Percentiles rank a stretch among this genome's conserved stretches.
Conservation (phyloP, 2,113 vertebrate genomes). For the Echinops telfairi region DNA sequence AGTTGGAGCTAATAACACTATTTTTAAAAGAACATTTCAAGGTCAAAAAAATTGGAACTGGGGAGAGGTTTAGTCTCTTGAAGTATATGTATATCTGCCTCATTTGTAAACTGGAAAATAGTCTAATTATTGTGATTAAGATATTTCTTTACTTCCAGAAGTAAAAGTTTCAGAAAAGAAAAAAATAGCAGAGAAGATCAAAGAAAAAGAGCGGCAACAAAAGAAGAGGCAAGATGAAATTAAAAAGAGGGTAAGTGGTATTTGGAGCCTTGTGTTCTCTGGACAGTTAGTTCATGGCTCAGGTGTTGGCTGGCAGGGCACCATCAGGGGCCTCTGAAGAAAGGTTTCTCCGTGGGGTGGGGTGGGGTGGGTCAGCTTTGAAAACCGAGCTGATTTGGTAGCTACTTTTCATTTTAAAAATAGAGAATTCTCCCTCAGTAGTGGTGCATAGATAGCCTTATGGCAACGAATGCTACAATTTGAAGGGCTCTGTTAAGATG, state of each 20-base stretch:
- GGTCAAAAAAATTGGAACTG: slow-evolving; percentile 43
- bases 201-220: slow-evolving; percentile 95
- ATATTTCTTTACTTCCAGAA: slow-evolving; percentile 85
- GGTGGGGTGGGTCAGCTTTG: no score
- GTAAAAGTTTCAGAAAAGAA: slow-evolving; percentile 96
- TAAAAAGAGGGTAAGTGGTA: slow-evolving; percentile 87
- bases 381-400: background rate
- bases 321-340: background rate
- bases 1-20: no score
- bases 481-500: slow-evolving; percentile 17
- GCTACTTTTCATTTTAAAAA: slow-evolving; percentile 28
- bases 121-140: slow-evolving; percentile 64
- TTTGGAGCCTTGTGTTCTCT: background rate
- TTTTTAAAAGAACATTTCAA: no score
- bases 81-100: slow-evolving; percentile 11
- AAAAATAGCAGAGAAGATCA: slow-evolving; percentile 97
- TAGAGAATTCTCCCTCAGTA: background rate
- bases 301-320: background rate
- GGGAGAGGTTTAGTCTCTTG: slow-evolving; percentile 46
- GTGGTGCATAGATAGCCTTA: background rate
- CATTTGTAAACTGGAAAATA: slow-evolving; percentile 56
- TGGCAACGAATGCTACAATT: background rate
- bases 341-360: background rate
- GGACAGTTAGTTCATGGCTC: background rate
- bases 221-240: slow-evolving; percentile 95